phyloP scores from a whole-genome alignment of 2,797 vertebrate species.

The Myripristis jacobus region DNA sequence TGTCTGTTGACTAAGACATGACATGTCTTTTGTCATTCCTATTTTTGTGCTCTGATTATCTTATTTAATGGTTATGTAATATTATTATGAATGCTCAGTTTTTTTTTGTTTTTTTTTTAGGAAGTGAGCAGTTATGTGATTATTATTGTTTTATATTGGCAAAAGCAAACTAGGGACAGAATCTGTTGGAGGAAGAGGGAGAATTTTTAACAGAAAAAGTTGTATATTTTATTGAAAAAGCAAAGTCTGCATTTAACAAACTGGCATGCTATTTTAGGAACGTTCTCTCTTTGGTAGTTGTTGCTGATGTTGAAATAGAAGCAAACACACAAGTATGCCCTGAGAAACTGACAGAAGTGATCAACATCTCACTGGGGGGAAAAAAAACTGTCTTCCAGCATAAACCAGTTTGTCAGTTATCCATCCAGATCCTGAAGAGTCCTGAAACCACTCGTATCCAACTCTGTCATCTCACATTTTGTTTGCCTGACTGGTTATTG shows the following conservation, averaged over 20 bases:
- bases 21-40: conserved; percentile 51
- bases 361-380: neutral
- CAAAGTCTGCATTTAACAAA: conserved; percentile 27
- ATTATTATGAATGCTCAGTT: conserved; percentile 51
- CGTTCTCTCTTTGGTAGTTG: conserved; percentile 7
- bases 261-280: conserved; percentile 35
- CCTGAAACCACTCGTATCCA: conserved; percentile 13
- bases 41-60: conserved; percentile 55
- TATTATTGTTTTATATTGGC: conserved; percentile 52
- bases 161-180: conserved; percentile 32
- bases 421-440: conserved; percentile 4
- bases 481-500: conserved; percentile 24
- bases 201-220: conserved; percentile 19
- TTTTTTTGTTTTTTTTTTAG: conserved; percentile 29
- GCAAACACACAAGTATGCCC: conserved; percentile 19
- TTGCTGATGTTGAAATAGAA: conserved; percentile 21
- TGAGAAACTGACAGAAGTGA: conserved; percentile 1
- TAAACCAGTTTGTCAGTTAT: conserved; percentile 20
- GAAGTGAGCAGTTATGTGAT: conserved; percentile 20
- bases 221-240: conserved; percentile 48
- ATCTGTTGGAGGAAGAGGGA: conserved; percentile 5
- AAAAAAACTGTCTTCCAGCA: conserved; percentile 48
- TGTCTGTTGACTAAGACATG: conserved; percentile 23
- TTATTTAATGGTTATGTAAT: conserved; percentile 75
- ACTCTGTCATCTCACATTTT: conserved; percentile 4